Base-by-base conservation (phyloP, 2,113 vertebrate species). In the Xenopus borealis region DNA sequence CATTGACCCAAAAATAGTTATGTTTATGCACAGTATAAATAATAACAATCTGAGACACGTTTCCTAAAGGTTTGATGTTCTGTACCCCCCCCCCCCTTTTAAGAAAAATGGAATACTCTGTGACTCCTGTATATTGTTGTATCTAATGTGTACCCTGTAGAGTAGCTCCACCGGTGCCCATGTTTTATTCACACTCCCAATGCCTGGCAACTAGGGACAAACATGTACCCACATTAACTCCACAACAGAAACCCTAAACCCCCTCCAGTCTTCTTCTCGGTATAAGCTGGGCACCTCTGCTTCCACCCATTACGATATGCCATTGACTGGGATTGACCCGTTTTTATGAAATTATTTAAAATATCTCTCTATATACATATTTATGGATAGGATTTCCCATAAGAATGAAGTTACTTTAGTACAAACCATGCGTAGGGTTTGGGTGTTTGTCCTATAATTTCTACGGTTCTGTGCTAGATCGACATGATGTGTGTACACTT, bases 401-500 rank as follows among this genome's bases (percentile, higher is more conserved):
- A 16, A n/a, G 17, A 8, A 55, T 9, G 8, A n/a, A 8, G 14
- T 55, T n/a, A 12, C 53, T 50, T n/a, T 55, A 63, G 55, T 67
- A 18, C 62, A 57, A 27, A 27, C 23, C 23, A 57, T 65, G 27
- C 64, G 58, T 62, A 68, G 13, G 53, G 58, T 52, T 40, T 67
- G 23, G 50, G 55, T 66, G 58, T 75, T 47, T 55, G 53, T 23
- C 53, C 57, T 77, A 64, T 64, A 14, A 64, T 70, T 70, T 57
- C 55, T 53, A 58, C 30, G 67, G 67, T 63, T 53, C 67, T 70
- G 74, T 77, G 74, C 66, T 63, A 62, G 62, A 62, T 77, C 67
- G 67, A 62, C 46, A 77, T 63, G 63, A 69, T 77, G 47, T 75
- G 66, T 76, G 66, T 69, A 76, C 45, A 27, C 53, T 77, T 64